Base-by-base conservation (phyloP, 2,797 vertebrate genomes). In the Intellagama lesueurii region DNA sequence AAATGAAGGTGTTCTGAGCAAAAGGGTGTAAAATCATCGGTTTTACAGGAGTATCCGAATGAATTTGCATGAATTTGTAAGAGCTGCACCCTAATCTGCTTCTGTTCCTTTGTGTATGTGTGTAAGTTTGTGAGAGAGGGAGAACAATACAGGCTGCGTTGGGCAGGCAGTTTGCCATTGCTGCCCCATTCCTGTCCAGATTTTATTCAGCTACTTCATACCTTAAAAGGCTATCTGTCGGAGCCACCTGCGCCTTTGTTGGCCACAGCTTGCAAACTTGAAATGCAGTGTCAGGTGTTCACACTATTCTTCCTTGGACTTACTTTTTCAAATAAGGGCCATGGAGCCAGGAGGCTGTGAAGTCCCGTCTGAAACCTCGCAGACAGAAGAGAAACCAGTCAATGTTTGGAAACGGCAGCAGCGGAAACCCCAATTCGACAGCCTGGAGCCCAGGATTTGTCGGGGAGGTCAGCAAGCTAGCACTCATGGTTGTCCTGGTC, bases 401-500 rank as follows among this genome's bases (percentile, higher is more conserved):
- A 86, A 93, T 92, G 91, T 85, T 86, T 84, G 88, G 69, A n/a
- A 93, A 93, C 56, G 72, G 73, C 84, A 90, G 91, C 7, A 30
- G 79, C 47, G 44, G 28, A 75, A 77, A 8, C 56, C 24, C 77
- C 64, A 95, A 97, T 80, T 98, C 97, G 79, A 97, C 96, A 0
- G 70, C 94, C 66, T 97, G 96, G 77, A 97, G 96, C 93, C 97
- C 97, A 70, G 96, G 96, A 72, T 91, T 97, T 72, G 89, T 97
- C 70, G 97, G 97, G 82, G 96, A 95, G 32, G 95, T 95, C 24
- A 85, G 97, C 90, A 96, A 95, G 2, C 95, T 98, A 85, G 92
- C 92, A 35, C 97, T 98, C 93, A 98, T 98, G 98, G 95, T 97
- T 88, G 92, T 95, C 91, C 95, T 98, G 91, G 95, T 97, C 3